phyloP scores from a whole-genome alignment of 2,797 vertebrate genomes.

The Channallabes apus region DNA sequence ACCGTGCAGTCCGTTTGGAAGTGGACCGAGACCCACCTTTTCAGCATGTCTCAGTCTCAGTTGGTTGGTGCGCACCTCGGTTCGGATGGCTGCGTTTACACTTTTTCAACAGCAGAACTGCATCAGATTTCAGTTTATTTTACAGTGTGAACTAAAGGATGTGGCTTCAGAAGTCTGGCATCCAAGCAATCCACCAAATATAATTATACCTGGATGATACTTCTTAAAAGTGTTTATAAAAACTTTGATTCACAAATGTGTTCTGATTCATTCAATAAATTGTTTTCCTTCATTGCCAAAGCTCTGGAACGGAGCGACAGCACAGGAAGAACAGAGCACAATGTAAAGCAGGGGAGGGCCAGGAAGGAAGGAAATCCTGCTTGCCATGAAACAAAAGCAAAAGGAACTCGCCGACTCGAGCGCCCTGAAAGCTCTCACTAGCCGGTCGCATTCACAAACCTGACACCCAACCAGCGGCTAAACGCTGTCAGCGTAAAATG shows the following conservation, averaged over 20 bases:
- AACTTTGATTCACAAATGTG: constrained; percentile 15
- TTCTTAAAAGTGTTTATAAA: not conserved
- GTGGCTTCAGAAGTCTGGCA: not conserved
- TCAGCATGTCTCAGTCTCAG: too few species aligned
- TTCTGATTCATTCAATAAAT: constrained; percentile 46
- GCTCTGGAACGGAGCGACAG: constrained; percentile 26
- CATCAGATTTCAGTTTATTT: too few species aligned
- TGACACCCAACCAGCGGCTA: constrained; percentile 19
- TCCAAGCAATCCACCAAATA: constrained; percentile 2
- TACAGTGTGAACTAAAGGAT: not conserved
- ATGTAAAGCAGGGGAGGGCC: constrained; percentile 80
- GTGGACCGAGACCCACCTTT: too few species aligned
- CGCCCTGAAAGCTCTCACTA: constrained; percentile 42
- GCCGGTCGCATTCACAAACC: constrained; percentile 44
- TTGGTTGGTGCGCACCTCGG: too few species aligned
- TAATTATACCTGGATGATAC: not conserved
- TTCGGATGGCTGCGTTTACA: too few species aligned
- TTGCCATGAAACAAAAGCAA: constrained; percentile 72
- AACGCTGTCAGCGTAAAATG: not conserved
- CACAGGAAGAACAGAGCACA: constrained; percentile 78
- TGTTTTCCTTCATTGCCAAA: constrained; percentile 46
- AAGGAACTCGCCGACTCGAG: constrained; percentile 61
- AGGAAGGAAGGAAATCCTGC: constrained; percentile 79
- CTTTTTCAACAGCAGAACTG: too few species aligned
- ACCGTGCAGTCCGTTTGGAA: too few species aligned